These are phyloP conservation scores for Chelidonichthys spinosus DNA, from an alignment of 2,797 vertebrate genomes.

Conservation along the genomic window DNA sequence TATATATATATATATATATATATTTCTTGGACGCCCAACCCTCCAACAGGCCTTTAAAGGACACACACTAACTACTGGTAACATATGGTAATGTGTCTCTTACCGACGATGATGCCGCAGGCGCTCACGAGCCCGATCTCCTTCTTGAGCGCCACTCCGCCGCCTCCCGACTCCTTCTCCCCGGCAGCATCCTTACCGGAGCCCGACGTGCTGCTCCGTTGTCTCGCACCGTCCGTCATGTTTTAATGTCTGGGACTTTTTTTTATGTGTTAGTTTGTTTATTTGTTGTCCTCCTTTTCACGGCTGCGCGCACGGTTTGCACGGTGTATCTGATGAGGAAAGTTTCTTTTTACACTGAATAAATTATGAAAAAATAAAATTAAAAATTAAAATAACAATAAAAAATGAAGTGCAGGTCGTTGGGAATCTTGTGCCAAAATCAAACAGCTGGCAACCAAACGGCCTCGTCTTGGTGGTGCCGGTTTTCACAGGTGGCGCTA, in stretches of 20 bases:
- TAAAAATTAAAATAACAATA: not conserved
- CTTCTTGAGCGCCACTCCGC: conserved; percentile 91
- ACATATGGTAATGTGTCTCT: conserved; percentile 57
- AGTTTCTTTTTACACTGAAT: conserved; percentile 3
- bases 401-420: not conserved
- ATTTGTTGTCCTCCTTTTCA: not conserved
- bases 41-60: not conserved
- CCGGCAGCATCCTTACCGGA: conserved; percentile 71
- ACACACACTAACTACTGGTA: too few relatives aligned
- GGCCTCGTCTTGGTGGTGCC: not conserved
- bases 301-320: conserved; percentile 21
- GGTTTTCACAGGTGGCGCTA: conserved; percentile 19
- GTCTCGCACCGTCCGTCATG: conserved; percentile 90
- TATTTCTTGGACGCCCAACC: not conserved
- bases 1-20: too few relatives aligned
- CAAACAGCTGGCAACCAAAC: not conserved
- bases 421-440: not conserved
- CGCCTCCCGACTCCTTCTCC: conserved; percentile 68
- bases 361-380: not conserved
- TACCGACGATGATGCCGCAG: conserved; percentile 95
- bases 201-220: conserved; percentile 81
- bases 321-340: conserved; percentile 39
- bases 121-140: conserved; percentile 94
- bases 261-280: not conserved
- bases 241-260: conserved; percentile 22